Percentiles rank a stretch among this genome's conserved stretches.
These are phyloP conservation scores for Erpobdella octoculata DNA, from an alignment of 2,888 invertebrate genomes.

Conservation along the genomic window DNA sequence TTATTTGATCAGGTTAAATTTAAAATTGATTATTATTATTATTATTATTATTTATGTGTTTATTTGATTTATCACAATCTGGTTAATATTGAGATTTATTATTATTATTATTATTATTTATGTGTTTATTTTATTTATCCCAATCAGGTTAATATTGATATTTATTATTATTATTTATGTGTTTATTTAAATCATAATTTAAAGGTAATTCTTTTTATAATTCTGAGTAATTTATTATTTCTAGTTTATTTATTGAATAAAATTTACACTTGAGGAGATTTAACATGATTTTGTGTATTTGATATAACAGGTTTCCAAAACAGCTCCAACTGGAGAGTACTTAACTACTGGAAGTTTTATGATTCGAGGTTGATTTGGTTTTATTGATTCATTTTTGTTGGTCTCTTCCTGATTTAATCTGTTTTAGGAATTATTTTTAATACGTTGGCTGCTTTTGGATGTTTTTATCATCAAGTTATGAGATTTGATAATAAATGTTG, in stretches of 20 bases:
- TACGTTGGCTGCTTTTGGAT: background rate
- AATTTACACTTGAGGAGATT: background rate
- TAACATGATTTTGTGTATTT: background rate
- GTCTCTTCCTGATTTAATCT: background rate
- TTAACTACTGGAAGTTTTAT: conserved; percentile 67
- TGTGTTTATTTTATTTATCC: too few species aligned
- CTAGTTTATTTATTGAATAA: background rate
- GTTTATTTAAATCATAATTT: too few species aligned
- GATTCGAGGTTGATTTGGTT: conserved; percentile 53
- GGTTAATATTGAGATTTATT: too few species aligned
- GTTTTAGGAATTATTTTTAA: background rate
- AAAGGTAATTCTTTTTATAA: too few species aligned
- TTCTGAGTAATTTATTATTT: background rate
- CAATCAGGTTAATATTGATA: conserved; percentile 61
- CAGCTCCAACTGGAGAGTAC: conserved; percentile 94
- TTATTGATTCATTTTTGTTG: background rate
- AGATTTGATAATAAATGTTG: too few species aligned
- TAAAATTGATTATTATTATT: too few species aligned
- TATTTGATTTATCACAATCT: conserved; percentile 89
- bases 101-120: too few species aligned
- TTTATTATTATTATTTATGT: too few species aligned
- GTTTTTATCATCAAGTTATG: too few species aligned
- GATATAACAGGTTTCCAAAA: conserved; percentile 70
- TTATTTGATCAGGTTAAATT: conserved; percentile 82
- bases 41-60: too few species aligned